Evolutionary conservation across 2,888 invertebrate genomes (phyloP), one percentile per base, ranked within the genome.

Genomic region (Oasisia sp.): DNA sequence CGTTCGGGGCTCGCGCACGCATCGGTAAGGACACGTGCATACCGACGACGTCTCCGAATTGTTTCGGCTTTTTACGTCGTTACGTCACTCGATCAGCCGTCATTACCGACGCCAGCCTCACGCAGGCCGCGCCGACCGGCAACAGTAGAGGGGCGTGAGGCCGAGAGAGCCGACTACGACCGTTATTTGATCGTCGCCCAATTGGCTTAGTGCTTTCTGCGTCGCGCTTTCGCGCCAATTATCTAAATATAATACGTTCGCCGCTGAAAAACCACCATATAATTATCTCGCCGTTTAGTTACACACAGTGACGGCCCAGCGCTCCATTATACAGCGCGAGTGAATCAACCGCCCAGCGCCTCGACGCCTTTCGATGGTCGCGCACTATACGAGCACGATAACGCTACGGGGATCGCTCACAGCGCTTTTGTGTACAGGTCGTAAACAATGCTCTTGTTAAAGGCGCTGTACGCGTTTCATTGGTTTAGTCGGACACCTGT

Each of bases 151-250:
- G 74, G 74, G 74, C 74, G 74, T 27, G 74, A 27, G 74, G 27
- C 50, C 14, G 50, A 7, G 50, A 50, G 50, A 50, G 12, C 74
- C n/a, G n/a, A 27, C 74, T 2, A 74, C 74, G 27, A 74, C 74
- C 74, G 74, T 74, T 74, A 74, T 74, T 74, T 74, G 74, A 74
- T 74, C 74, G 74, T 74, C 74, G 27, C 7, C 74, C 74, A 74
- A 74, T 74, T 74, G 74, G 74, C 74, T 74, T 74, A 74, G 74
- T 74, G 74, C 74, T 74, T 74, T 74, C 74, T 74, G 74, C 74
- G 27, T 74, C 27, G 74, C 74, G 74, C 74, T 74, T n/a, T 74
- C 74, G 74, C 74, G 74, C 74, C 74, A 74, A 74, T 74, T 74
- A 74, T 74, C 74, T 74, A 74, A 74, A 74, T 74, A 74, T 74